Base-by-base conservation (phyloP, 1,140 invertebrate genomes). In the Bombus waltoni region DNA sequence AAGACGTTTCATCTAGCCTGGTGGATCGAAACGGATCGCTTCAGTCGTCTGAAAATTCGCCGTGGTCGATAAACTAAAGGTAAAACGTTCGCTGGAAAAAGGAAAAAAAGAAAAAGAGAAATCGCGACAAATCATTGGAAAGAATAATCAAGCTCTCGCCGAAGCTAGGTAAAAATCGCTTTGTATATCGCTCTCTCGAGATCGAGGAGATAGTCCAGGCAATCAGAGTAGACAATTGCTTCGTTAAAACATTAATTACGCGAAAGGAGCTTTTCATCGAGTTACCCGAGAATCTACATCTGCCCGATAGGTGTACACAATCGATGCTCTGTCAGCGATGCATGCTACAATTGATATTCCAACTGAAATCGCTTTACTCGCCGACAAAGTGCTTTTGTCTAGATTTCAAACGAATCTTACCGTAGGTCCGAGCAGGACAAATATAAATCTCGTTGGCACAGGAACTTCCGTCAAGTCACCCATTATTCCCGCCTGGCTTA, bases 381-480 rank as follows among this genome's bases (percentile, higher is more conserved):
- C 25, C 10, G 3, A 40, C 35, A 13, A 71, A 40, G 38, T 25
- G 6, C 22, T 68, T 22, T 25, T 25, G 15, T 35, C 13, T n/a
- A n/a, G 59, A 62, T 66, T 66, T 66, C 10, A 28, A 62, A 62
- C 10, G 15, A 40, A 44, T 65, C 83, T 85, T 92, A 97, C 98
- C 91, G 96, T 96, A 28, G 99, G 99, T 44, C 99, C 99, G 22
- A 99, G 96, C 89, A 99, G 96, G 47, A 99, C 96, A 93, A 99
- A 99, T 86, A 99, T 96, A 94, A 99, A 99, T 92, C 98, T 96
- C 8, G 99, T 99, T 40, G 99, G 99, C 62, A 99, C 98, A 57
- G 99, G 98, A 73, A 99, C 98, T 96, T 99, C 99, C 22, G 99
- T 99, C 42, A 99, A 95, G 94, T 99, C 98, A 8, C 98, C 99